phyloP scores from a whole-genome alignment of 1,140 invertebrate species.

The Brachionus plicatilis region DNA sequence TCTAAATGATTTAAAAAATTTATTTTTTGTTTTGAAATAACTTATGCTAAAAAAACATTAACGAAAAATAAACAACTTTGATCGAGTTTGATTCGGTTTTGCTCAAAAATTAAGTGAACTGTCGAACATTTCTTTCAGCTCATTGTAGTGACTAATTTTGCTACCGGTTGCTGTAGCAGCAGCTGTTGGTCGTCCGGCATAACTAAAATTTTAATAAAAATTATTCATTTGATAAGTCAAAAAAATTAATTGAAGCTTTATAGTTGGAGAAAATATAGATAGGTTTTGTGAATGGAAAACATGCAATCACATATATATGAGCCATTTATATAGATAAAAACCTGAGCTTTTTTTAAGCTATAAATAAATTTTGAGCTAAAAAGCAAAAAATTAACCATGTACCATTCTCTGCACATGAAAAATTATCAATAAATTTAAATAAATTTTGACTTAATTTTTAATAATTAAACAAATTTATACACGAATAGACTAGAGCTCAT shows the following conservation, averaged over 20 bases:
- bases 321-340: background rate
- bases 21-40: constrained; percentile 3
- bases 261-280: background rate
- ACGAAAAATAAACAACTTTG: constrained; percentile 25
- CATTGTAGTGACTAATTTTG: constrained; percentile 31
- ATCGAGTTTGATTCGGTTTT: background rate
- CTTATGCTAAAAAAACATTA: background rate
- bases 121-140: background rate
- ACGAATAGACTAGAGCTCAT: background rate
- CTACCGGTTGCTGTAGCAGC: constrained; percentile 40
- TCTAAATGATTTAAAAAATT: background rate
- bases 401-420: background rate
- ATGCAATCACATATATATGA: background rate
- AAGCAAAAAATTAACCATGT: background rate
- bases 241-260: background rate
- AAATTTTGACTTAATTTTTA: background rate
- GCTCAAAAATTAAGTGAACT: background rate
- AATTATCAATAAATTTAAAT: background rate
- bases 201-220: constrained; percentile 4
- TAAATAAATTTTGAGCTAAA: background rate
- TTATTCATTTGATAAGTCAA: no score
- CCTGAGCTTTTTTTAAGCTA: background rate
- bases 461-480: background rate
- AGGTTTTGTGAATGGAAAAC: background rate
- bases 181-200: constrained; percentile 34